Conservation (phyloP, 2,888 invertebrate species). For the Rhingia rostrata region DNA sequence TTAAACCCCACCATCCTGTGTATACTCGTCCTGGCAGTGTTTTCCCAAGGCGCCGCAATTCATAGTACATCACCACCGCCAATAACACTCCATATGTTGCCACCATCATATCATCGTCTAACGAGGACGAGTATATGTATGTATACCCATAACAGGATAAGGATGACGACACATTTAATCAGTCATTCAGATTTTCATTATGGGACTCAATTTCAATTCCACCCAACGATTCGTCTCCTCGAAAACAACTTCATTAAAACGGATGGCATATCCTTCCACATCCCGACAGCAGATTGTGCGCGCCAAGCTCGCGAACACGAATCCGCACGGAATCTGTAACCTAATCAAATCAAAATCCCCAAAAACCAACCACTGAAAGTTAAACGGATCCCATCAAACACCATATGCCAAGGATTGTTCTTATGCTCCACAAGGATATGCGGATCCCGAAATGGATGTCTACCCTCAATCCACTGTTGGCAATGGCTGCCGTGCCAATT, state of each 20-base stretch:
- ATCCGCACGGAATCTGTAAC: conserved; percentile 62
- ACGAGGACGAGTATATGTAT: conserved; percentile 6
- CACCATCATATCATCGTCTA: conserved; percentile 19
- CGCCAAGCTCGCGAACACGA: conserved; percentile 54
- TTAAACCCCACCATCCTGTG: conserved; percentile 41
- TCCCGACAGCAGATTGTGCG: conserved; percentile 45
- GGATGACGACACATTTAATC: conserved; percentile 73
- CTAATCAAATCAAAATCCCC: conserved; percentile 73
- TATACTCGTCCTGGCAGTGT: conserved; percentile 12
- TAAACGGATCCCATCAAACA: conserved; percentile 73
- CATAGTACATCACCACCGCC: conserved; percentile 72
- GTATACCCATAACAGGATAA: conserved; percentile 21
- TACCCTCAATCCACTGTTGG: background rate
- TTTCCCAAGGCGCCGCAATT: conserved; percentile 73
- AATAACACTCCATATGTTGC: conserved; percentile 74
- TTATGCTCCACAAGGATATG: conserved; percentile 35
- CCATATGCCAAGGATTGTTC: conserved; percentile 69
- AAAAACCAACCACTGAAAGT: conserved; percentile 57
- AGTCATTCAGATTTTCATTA: conserved; percentile 75
- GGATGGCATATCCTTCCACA: conserved; percentile 34
- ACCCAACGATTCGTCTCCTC: conserved; percentile 69
- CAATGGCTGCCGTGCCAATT: conserved; percentile 2
- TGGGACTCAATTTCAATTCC: conserved; percentile 73
- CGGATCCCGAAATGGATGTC: conserved; percentile 56
- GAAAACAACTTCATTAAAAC: conserved; percentile 74